Evolutionary conservation across 1,140 invertebrate genomes (phyloP).

Genomic region (Dendrolimus punctatus): DNA sequence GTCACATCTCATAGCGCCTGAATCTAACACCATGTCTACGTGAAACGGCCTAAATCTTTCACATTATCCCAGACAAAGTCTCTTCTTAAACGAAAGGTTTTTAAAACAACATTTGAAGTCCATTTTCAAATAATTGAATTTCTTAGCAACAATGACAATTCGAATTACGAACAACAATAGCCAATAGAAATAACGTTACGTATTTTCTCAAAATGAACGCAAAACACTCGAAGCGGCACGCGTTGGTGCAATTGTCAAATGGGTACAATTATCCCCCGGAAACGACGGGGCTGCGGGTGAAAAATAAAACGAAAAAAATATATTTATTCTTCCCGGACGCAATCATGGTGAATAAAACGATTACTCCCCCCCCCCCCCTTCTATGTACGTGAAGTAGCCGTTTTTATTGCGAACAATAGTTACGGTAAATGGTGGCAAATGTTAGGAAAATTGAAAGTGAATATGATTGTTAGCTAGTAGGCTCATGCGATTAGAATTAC

Average conservation of each 20-base stretch:
- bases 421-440: slow-evolving; percentile 2
- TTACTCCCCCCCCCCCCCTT: slow-evolving; percentile 14
- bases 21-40: no score
- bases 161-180: not conserved
- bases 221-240: slow-evolving; percentile 57
- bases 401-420: slow-evolving; percentile 12
- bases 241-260: slow-evolving; percentile 30
- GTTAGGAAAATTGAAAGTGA: not conserved
- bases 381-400: slow-evolving; percentile 17
- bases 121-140: not conserved
- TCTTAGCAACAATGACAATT: slow-evolving; percentile 2
- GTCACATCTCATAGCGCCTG: no score
- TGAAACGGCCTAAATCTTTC: no score
- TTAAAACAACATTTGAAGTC: no score
- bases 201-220: slow-evolving; percentile 25
- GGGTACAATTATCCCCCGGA: slow-evolving; percentile 28
- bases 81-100: no score
- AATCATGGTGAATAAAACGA: slow-evolving; percentile 39
- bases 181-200: slow-evolving; percentile 15
- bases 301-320: slow-evolving; percentile 29
- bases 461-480: not conserved
- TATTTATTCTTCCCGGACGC: slow-evolving; percentile 39
- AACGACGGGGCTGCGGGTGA: slow-evolving; percentile 18
- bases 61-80: no score
- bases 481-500: no score